Percentiles rank a stretch among this genome's conserved stretches.
These are phyloP conservation scores for Branchellion lobata DNA, from an alignment of 2,888 invertebrate species.

Conservation along the genomic window DNA sequence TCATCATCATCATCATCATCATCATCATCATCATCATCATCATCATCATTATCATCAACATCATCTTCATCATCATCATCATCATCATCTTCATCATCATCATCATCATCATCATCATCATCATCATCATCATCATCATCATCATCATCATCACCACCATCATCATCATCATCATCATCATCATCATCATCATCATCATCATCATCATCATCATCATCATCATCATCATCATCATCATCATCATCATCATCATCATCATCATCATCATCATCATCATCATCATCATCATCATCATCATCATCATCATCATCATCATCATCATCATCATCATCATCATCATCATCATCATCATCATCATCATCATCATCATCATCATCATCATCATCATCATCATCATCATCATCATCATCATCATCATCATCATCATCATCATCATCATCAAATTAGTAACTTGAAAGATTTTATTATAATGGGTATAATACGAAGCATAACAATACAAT, in stretches of 20 bases:
- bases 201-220: slow-evolving; percentile 39
- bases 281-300: too few relatives aligned
- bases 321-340: slow-evolving; percentile 34
- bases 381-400: slow-evolving; percentile 37
- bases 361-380: slow-evolving; percentile 37
- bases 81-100: slow-evolving; percentile 31
- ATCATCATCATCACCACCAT: slow-evolving; percentile 12
- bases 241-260: slow-evolving; percentile 34
- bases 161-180: slow-evolving; percentile 28
- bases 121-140: slow-evolving; percentile 36
- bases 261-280: slow-evolving; percentile 18
- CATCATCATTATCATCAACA: slow-evolving; percentile 8
- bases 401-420: slow-evolving; percentile 32
- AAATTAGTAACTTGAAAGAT: too few relatives aligned
- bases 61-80: slow-evolving; percentile 7
- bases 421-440: slow-evolving; percentile 13
- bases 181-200: slow-evolving; percentile 38
- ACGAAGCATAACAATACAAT: too few relatives aligned
- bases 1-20: slow-evolving; percentile 29
- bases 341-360: slow-evolving; percentile 33
- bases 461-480: too few relatives aligned
- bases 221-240: slow-evolving; percentile 26
- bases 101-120: slow-evolving; percentile 38
- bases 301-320: not conserved
- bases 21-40: slow-evolving; percentile 21